Conservation (phyloP, 2,888 invertebrate species). For the Dynastes hyllus region DNA sequence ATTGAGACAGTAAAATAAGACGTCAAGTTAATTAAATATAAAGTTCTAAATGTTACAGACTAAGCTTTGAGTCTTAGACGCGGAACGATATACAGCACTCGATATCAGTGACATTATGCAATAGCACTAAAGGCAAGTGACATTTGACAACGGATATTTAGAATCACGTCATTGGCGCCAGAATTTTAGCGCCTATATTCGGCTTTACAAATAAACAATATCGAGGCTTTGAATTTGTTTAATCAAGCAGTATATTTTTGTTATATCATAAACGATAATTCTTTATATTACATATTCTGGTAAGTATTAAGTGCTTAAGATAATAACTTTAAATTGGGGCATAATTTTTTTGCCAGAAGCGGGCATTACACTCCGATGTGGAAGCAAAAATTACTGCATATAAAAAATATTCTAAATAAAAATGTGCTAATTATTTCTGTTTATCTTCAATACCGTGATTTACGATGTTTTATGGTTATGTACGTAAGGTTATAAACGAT, state of each 20-base stretch:
- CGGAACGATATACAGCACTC: background rate
- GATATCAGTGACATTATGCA: constrained; percentile 8
- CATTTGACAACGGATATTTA: background rate
- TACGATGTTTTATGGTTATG: too few species aligned
- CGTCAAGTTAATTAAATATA: background rate
- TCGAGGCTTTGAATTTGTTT: background rate
- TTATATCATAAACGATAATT: background rate
- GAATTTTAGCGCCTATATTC: background rate
- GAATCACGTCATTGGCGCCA: constrained; percentile 9
- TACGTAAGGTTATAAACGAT: background rate
- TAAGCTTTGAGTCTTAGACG: background rate
- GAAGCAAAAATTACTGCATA: too few species aligned
- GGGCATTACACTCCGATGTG: too few species aligned
- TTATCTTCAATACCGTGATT: too few species aligned
- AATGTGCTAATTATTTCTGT: too few species aligned
- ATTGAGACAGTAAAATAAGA: background rate
- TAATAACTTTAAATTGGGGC: too few species aligned
- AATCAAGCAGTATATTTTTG: background rate
- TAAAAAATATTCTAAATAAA: too few species aligned
- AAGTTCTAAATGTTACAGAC: too few species aligned
- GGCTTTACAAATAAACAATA: constrained; percentile 22
- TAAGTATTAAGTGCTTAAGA: too few species aligned
- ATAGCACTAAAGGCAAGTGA: background rate
- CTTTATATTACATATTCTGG: background rate
- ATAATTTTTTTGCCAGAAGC: too few species aligned